Evolutionary conservation across 2,797 vertebrate genomes (phyloP).

Genomic region (Pangasius larnaudii): DNA sequence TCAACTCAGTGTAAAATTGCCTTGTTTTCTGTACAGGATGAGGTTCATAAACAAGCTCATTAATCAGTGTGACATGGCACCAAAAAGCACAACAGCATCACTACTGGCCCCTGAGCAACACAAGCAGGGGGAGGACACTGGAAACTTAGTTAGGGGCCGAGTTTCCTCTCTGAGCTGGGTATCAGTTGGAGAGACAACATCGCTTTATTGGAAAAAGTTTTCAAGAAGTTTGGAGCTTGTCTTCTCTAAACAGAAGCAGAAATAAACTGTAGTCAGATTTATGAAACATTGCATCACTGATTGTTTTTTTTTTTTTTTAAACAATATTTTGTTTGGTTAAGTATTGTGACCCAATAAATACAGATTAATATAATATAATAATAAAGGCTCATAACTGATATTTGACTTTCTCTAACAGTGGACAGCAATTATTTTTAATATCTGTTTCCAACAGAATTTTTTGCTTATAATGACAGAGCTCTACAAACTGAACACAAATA

Average conservation of each 20-base stretch:
- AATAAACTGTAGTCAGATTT: neutral
- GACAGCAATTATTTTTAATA: neutral
- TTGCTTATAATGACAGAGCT: neutral
- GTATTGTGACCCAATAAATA: neutral
- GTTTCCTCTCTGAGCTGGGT: conserved; percentile 6
- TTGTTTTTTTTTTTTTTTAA: neutral
- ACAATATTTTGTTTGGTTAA: neutral
- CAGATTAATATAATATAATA: neutral
- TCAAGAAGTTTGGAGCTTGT: neutral
- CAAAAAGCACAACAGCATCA: conserved; percentile 35
- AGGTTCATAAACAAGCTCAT: conserved; percentile 49
- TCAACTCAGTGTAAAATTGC: conserved; percentile 60
- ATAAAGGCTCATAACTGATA: neutral
- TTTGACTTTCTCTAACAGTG: neutral
- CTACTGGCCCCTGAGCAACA: neutral
- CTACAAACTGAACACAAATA: neutral
- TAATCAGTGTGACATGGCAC: conserved; percentile 44
- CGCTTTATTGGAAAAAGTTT: conserved; percentile 22
- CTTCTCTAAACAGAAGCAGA: neutral
- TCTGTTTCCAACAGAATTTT: neutral
- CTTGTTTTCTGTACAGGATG: conserved; percentile 55
- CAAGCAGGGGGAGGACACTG: conserved; percentile 7
- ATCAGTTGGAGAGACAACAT: conserved; percentile 2
- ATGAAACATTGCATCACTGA: neutral
- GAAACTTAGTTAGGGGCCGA: conserved; percentile 33